Evolutionary conservation across 2,797 vertebrate species (phyloP).

Genomic region (Melanotaenia pygmaea): DNA sequence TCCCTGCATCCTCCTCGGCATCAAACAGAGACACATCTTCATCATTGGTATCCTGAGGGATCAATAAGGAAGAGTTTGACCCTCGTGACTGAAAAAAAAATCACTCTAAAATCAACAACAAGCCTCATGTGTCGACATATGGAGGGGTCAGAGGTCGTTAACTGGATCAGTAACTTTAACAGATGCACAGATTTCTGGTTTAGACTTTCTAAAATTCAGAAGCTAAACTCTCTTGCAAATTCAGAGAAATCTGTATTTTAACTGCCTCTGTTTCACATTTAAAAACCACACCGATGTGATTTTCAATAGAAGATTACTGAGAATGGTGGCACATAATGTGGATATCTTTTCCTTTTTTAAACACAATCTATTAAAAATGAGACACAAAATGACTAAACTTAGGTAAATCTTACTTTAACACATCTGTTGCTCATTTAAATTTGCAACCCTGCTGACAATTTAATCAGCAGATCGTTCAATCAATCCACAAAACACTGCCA

Average conservation of each 20-base stretch:
- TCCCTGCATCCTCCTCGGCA: conserved; percentile 88
- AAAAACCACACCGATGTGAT: neutral
- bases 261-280: neutral
- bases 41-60: conserved; percentile 88
- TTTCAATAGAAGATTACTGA: neutral
- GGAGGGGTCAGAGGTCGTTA: rapidly evolving
- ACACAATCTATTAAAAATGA: neutral
- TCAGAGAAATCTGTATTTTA: neutral
- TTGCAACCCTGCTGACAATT: too few species aligned
- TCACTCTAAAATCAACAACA: neutral
- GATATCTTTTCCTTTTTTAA: neutral
- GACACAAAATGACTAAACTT: neutral
- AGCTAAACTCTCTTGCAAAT: too few species aligned
- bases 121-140: neutral
- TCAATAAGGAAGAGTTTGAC: conserved; percentile 38
- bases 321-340: neutral
- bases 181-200: too few species aligned
- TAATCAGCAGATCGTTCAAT: too few species aligned
- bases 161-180: too few species aligned
- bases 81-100: neutral
- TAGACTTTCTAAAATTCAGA: too few species aligned
- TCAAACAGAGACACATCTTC: conserved; percentile 96
- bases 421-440: too few species aligned
- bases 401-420: neutral
- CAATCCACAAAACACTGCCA: too few species aligned